These are phyloP conservation scores for Onychomys leucogaster DNA, from an alignment of 2,797 vertebrate species.

Conservation along the genomic window DNA sequence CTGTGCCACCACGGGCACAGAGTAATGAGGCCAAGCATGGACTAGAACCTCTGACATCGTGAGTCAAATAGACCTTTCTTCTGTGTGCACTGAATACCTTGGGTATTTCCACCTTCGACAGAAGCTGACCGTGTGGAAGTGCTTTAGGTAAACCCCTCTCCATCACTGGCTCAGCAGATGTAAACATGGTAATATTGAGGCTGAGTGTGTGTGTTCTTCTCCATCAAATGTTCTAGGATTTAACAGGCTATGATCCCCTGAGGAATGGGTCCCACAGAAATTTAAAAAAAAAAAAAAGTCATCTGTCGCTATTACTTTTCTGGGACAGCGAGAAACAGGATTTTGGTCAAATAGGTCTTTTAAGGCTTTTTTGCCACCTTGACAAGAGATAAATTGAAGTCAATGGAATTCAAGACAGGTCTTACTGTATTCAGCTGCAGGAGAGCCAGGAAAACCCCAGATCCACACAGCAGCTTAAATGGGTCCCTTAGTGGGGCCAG, in stretches of 20 bases:
- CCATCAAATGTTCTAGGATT: neutral
- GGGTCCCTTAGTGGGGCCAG: neutral
- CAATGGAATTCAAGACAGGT: neutral
- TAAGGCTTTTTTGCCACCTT: neutral
- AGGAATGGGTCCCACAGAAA: neutral
- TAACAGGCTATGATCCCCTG: neutral
- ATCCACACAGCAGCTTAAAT: neutral
- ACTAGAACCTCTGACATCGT: neutral
- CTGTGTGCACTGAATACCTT: neutral
- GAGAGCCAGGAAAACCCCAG: neutral
- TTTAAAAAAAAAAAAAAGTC: neutral
- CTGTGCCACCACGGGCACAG: neutral
- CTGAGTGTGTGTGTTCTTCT: neutral
- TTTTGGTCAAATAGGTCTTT: neutral
- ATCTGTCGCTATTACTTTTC: neutral
- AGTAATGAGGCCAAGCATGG: neutral
- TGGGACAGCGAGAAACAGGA: slow-evolving; percentile 8
- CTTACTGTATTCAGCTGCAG: neutral
- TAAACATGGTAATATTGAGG: neutral
- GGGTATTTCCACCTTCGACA: neutral
- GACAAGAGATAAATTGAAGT: neutral
- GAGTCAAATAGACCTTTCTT: neutral
- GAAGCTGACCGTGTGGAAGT: neutral
- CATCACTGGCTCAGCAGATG: neutral
- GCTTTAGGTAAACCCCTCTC: neutral